Evolutionary conservation across 1,140 invertebrate genomes (phyloP).

Genomic region (Drosophila bocki): DNA sequence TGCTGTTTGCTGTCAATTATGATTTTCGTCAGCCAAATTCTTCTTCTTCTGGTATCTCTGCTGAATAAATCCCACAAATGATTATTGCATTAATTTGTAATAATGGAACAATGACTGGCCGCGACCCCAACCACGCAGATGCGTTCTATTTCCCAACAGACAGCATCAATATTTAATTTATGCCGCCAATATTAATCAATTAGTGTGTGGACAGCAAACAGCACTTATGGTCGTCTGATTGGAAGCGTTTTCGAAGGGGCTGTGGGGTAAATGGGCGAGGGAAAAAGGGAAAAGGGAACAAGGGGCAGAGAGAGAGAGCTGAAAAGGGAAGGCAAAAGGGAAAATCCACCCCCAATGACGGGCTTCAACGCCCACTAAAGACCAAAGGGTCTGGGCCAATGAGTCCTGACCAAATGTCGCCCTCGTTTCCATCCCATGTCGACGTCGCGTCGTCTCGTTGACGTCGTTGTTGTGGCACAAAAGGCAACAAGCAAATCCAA

Average conservation of each 20-base stretch:
- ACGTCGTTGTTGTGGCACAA: conserved; percentile 41
- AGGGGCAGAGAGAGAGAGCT: neutral
- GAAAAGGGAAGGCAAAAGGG: neutral
- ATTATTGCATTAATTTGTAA: conserved; percentile 41
- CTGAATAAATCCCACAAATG: neutral
- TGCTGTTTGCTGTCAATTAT: neutral
- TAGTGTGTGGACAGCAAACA: conserved; percentile 76
- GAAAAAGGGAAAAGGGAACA: neutral
- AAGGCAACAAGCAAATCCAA: conserved; percentile 79
- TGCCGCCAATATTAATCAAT: conserved; percentile 77
- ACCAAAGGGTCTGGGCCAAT: conserved; percentile 29
- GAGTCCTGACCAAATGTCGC: conserved; percentile 58
- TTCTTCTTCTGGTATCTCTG: neutral
- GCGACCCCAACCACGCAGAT: conserved; percentile 2
- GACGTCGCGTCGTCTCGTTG: conserved; percentile 15
- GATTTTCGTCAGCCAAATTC: too few species aligned
- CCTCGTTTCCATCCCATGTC: conserved; percentile 16
- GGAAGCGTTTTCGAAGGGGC: conserved; percentile 35
- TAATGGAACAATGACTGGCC: conserved; percentile 9
- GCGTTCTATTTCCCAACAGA: conserved; percentile 28
- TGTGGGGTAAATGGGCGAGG: conserved; percentile 1
- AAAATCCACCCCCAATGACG: conserved; percentile 39
- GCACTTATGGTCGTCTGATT: conserved; percentile 73
- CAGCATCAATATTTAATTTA: conserved; percentile 61
- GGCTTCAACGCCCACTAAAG: conserved; percentile 47